These are phyloP conservation scores for Mesaphorura yosii DNA, from an alignment of 1,140 invertebrate species.

Conservation along the genomic window DNA sequence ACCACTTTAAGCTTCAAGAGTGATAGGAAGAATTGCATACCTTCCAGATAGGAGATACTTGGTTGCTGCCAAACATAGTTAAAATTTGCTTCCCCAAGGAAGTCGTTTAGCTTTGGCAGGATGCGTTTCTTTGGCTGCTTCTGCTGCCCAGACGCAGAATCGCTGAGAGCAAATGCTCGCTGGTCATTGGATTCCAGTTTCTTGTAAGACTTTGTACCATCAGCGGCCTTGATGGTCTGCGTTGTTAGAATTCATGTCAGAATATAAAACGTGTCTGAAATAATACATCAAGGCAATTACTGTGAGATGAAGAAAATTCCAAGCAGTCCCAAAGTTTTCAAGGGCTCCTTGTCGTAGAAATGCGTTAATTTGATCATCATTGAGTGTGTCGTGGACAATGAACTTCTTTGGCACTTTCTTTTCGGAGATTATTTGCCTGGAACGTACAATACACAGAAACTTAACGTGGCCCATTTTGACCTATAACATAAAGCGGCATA, in stretches of 20 bases:
- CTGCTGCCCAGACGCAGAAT: constrained; percentile 6
- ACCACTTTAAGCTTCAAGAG: background rate
- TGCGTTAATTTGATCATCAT: constrained; percentile 42
- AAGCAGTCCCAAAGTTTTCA: constrained; percentile 45
- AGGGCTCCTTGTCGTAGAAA: constrained; percentile 40
- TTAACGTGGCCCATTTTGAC: too few species aligned
- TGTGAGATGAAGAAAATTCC: constrained; percentile 48
- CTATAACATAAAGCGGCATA: too few species aligned
- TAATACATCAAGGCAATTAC: constrained; percentile 33
- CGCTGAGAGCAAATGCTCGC: constrained; percentile 28
- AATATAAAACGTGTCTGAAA: background rate
- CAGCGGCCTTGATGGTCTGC: background rate
- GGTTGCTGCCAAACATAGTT: constrained; percentile 29
- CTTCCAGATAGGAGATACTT: constrained; percentile 9
- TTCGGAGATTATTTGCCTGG: constrained; percentile 37
- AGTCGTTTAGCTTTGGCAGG: too few species aligned
- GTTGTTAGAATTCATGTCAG: background rate
- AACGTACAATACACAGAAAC: too few species aligned
- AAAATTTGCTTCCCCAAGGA: constrained; percentile 28
- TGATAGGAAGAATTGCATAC: background rate
- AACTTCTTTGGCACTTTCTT: constrained; percentile 41
- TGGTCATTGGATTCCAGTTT: constrained; percentile 43
- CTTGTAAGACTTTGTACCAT: constrained; percentile 1
- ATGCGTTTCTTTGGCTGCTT: constrained; percentile 21
- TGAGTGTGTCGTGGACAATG: constrained; percentile 34